Evolutionary conservation across 2,888 invertebrate genomes (phyloP).

Genomic region (Mycalesis mineus): DNA sequence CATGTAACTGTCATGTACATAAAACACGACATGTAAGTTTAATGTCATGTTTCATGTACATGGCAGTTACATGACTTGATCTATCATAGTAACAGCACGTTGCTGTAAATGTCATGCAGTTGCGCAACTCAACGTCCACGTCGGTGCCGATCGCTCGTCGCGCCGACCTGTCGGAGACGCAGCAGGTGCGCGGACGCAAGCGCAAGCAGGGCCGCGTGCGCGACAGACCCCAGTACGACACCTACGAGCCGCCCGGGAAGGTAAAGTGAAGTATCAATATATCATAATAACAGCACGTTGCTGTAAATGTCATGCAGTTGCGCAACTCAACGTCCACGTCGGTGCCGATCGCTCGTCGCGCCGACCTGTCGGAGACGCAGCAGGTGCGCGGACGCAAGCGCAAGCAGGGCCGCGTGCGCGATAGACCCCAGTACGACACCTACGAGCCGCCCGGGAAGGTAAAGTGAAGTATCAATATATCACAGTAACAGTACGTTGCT

Average conservation of each 20-base stretch:
- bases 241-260: slow-evolving; percentile 49
- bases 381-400: slow-evolving; percentile 20
- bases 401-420: slow-evolving; percentile 29
- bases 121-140: slow-evolving; percentile 36
- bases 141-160: slow-evolving; percentile 43
- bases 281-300: no score
- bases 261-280: no score
- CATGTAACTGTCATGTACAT: no score
- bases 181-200: slow-evolving; percentile 23
- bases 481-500: no score
- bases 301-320: no score
- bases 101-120: no score
- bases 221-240: slow-evolving; percentile 36
- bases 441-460: slow-evolving; percentile 54
- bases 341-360: slow-evolving; percentile 42
- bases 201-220: slow-evolving; percentile 29
- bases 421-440: slow-evolving; percentile 37
- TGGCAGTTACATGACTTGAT: no score
- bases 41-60: no score
- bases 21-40: no score
- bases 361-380: slow-evolving; percentile 31
- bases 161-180: slow-evolving; percentile 32
- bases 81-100: no score
- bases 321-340: slow-evolving; percentile 38
- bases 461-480: no score